Evolutionary conservation across 1,140 invertebrate genomes (phyloP), one percentile per base, ranked within the genome.

Genomic region (Habropoda laboriosa): DNA sequence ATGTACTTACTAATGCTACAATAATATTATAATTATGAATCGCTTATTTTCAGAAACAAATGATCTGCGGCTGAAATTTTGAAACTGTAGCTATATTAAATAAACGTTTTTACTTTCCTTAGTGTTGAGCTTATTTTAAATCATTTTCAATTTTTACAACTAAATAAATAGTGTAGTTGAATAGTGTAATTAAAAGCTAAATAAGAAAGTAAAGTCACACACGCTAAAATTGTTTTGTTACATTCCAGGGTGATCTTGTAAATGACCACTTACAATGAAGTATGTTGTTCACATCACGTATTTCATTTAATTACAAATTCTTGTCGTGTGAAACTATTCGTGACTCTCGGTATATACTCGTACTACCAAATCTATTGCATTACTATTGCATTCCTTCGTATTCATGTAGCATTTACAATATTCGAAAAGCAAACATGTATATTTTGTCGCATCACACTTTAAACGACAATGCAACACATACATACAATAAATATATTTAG

Each of bases 261-360:
- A 30, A 42, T n/a, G 60, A 63, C 42, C 13, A 3, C 5, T n/a
- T 61, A n/a, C 40, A 61, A 12, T 12, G 6, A 42, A 42, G 24
- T 3, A 27, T 45, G 24, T 67, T 21, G 45, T 67, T 5, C 27
- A 18, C 5, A 27, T 42, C 27, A 35, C n/a, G 40, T 10, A 13
- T 21, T 51, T 35, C 27, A 51, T 21, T 67, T 47, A 67, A 67
- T 67, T 51, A 51, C 8, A 18, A 21, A 67, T 49, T 67, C 64
- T 32, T 12, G 30, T n/a, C 30, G 45, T 18, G 64, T n/a, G 12
- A 51, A 49, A 5, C 18, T 12, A 18, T 42, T 64, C 16, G 10
- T 10, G n/a, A 5, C 38, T 42, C 35, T n/a, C 32, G 30, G 60
- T 61, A n/a, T n/a, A n/a, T 61, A 61, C 61, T 64, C 42, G 61